A percentile compares a stretch with the other conserved stretches of the same genome.
phyloP scores from a whole-genome alignment of 1,140 invertebrate species.

The Trigoniulus corallinus region DNA sequence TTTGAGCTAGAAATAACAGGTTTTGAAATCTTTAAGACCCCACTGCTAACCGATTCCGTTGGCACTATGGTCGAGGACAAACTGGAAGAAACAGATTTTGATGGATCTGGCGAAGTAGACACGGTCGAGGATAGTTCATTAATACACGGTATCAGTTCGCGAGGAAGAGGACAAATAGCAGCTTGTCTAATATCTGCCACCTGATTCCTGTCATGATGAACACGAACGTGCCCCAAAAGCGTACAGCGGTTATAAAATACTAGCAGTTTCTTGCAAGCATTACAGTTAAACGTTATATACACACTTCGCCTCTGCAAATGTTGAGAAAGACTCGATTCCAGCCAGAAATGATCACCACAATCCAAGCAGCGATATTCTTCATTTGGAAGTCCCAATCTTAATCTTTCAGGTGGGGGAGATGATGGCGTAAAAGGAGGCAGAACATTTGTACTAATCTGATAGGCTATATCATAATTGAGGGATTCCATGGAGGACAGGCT shows the following conservation, averaged over 20 bases:
- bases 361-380: constrained; percentile 15
- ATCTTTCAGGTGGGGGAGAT: too few relatives aligned
- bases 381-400: constrained; percentile 8
- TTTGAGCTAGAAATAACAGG: too few relatives aligned
- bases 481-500: too few relatives aligned
- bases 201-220: constrained; percentile 12
- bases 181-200: constrained; percentile 9
- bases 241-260: constrained; percentile 22
- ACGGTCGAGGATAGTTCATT: background rate
- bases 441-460: too few relatives aligned
- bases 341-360: constrained; percentile 21
- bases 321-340: constrained; percentile 16
- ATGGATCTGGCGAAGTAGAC: background rate
- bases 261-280: constrained; percentile 15
- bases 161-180: constrained; percentile 8
- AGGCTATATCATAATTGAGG: too few relatives aligned
- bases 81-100: too few relatives aligned
- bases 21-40: too few relatives aligned
- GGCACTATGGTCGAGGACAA: too few relatives aligned
- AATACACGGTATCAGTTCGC: constrained; percentile 11
- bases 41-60: too few relatives aligned
- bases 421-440: too few relatives aligned
- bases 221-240: constrained; percentile 10
- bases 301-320: constrained; percentile 19
- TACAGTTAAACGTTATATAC: constrained; percentile 19